Conservation (phyloP, 2,888 invertebrate genomes). For the Drosophila neotestacea region DNA sequence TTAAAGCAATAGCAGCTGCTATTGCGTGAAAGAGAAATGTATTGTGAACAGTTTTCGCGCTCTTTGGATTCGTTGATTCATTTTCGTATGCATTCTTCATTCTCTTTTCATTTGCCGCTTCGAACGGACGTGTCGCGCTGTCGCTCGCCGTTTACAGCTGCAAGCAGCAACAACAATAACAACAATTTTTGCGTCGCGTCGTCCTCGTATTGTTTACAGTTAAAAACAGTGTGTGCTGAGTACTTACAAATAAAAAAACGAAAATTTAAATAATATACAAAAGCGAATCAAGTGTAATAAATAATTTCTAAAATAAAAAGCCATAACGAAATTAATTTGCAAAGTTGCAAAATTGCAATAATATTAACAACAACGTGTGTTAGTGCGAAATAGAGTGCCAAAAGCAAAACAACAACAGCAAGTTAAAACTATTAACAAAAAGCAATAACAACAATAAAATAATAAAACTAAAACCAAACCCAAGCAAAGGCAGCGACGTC, state of each 20-base stretch:
- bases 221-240: neutral
- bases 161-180: slow-evolving; percentile 49
- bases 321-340: slow-evolving; percentile 17
- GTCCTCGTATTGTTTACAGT: slow-evolving; percentile 50
- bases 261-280: neutral
- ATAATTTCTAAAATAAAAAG: slow-evolving; percentile 20
- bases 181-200: slow-evolving; percentile 54
- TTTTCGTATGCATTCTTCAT: slow-evolving; percentile 48
- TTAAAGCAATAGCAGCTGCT: neutral
- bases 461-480: slow-evolving; percentile 40
- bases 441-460: slow-evolving; percentile 32
- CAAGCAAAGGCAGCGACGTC: slow-evolving; percentile 20
- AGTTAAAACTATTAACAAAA: slow-evolving; percentile 25
- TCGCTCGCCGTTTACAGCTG: slow-evolving; percentile 46
- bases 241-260: neutral
- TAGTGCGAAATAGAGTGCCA: slow-evolving; percentile 24
- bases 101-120: slow-evolving; percentile 62
- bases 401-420: slow-evolving; percentile 16
- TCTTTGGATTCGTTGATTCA: slow-evolving; percentile 39
- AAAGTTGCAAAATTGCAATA: slow-evolving; percentile 32
- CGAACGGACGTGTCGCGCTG: slow-evolving; percentile 64
- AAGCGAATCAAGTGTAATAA: slow-evolving; percentile 20
- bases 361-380: slow-evolving; percentile 31
- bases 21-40: slow-evolving; percentile 17
- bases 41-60: slow-evolving; percentile 10